Conservation (phyloP, 2,113 vertebrate genomes). For the Thunnus maccoyii region DNA sequence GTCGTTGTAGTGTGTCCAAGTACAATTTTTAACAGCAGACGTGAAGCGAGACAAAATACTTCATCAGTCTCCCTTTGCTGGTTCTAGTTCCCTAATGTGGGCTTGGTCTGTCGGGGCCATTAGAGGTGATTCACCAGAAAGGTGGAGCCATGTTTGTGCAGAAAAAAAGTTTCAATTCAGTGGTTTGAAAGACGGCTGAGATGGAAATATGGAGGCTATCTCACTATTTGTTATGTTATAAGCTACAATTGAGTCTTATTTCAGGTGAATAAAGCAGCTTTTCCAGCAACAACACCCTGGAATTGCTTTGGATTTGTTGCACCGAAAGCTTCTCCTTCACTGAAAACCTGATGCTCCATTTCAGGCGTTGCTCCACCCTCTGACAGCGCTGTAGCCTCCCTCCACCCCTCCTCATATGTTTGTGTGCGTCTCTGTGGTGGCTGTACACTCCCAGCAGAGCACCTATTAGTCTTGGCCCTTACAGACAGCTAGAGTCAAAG, state of each 20-base stretch:
- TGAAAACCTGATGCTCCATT: conserved; percentile 40
- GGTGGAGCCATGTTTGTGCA: background rate
- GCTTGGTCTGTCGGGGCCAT: too few species aligned
- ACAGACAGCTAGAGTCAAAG: conserved; percentile 83
- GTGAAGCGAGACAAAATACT: background rate
- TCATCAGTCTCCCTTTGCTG: conserved; percentile 13
- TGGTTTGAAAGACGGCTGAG: background rate
- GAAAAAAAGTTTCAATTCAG: too few species aligned
- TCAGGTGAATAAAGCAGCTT: conserved; percentile 9
- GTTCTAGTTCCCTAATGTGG: background rate
- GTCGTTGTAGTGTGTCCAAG: conserved; percentile 8
- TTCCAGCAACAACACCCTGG: background rate
- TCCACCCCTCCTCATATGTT: conserved; percentile 45
- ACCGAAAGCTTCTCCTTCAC: conserved; percentile 21
- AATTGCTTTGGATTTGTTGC: conserved; percentile 2
- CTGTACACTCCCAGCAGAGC: conserved; percentile 78
- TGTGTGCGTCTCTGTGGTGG: conserved; percentile 73
- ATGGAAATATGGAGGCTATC: conserved; percentile 10
- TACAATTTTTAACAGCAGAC: conserved; percentile 11
- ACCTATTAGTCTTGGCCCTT: conserved; percentile 81
- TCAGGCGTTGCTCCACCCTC: conserved; percentile 32
- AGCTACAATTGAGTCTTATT: background rate
- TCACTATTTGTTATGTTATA: background rate
- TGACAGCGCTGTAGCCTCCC: conserved; percentile 21
- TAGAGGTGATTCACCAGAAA: background rate